phyloP scores from a whole-genome alignment of 2,888 invertebrate species.

The Creontiades dilutus region DNA sequence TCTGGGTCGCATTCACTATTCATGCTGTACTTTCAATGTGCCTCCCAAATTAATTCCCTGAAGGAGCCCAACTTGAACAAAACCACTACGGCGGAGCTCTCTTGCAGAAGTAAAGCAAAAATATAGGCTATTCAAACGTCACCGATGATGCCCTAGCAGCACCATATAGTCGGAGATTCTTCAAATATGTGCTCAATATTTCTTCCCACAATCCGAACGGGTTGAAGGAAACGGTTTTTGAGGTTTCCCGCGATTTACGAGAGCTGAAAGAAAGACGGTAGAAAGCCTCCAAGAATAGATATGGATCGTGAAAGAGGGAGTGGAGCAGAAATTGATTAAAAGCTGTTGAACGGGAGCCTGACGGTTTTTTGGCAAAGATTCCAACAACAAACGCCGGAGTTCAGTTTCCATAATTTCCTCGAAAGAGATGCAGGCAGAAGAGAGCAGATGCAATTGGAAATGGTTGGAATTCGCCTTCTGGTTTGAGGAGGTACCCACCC shows the following conservation, averaged over 20 bases:
- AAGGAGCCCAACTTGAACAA: too few relatives aligned
- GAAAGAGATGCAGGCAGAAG: neutral
- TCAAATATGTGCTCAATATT: neutral
- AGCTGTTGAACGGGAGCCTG: constrained; percentile 2
- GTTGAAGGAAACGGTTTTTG: neutral
- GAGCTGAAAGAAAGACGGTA: constrained; percentile 3
- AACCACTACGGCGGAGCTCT: too few relatives aligned
- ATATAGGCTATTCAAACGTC: neutral
- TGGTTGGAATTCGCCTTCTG: neutral
- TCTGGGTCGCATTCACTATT: too few relatives aligned
- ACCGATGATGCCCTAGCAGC: too few relatives aligned
- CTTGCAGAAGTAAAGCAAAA: too few relatives aligned
- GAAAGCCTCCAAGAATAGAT: constrained; percentile 15
- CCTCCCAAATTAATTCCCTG: too few relatives aligned
- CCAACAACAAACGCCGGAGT: neutral
- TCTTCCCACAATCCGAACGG: neutral
- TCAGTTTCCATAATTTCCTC: neutral
- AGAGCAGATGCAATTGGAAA: neutral
- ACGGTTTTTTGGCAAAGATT: constrained; percentile 46
- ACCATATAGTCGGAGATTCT: neutral
- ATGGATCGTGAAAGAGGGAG: neutral
- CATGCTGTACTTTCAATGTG: too few relatives aligned
- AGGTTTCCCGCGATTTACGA: neutral
- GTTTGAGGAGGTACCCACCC: too few relatives aligned
- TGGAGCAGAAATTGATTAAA: constrained; percentile 48